phyloP scores from a whole-genome alignment of 2,797 vertebrate genomes.

The Molossus molossus region DNA sequence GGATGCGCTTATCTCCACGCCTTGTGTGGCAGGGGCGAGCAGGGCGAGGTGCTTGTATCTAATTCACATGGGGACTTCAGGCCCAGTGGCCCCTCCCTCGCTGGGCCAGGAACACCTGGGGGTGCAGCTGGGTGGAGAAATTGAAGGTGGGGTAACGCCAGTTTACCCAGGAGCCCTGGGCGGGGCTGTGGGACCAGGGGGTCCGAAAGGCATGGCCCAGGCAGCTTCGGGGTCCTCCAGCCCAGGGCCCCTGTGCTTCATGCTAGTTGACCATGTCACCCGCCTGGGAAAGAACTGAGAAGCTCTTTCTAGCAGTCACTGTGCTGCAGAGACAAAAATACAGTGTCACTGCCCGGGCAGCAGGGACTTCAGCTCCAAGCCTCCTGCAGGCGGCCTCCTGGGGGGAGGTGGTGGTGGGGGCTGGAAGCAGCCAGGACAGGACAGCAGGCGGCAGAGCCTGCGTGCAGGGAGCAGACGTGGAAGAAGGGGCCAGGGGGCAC shows the following conservation, averaged over 20 bases:
- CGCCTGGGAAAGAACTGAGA: background rate
- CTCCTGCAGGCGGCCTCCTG: background rate
- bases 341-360: background rate
- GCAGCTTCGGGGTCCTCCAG: rapidly evolving
- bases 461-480: background rate
- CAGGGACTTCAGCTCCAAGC: background rate
- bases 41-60: background rate
- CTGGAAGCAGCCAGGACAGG: too few species aligned
- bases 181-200: background rate
- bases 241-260: background rate
- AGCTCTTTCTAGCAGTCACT: background rate
- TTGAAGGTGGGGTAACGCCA: background rate
- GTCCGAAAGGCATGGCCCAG: background rate
- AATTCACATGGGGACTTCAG: background rate
- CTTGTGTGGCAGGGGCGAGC: rapidly evolving
- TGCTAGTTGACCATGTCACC: background rate
- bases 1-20: background rate
- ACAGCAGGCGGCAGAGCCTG: background rate
- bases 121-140: background rate
- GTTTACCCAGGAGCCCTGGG: too few species aligned
- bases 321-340: background rate
- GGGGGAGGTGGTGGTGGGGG: rapidly evolving
- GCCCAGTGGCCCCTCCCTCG: rapidly evolving
- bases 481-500: background rate
- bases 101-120: too few species aligned